Conservation (phyloP, 1,140 invertebrate genomes). For the Heliconius himera region DNA sequence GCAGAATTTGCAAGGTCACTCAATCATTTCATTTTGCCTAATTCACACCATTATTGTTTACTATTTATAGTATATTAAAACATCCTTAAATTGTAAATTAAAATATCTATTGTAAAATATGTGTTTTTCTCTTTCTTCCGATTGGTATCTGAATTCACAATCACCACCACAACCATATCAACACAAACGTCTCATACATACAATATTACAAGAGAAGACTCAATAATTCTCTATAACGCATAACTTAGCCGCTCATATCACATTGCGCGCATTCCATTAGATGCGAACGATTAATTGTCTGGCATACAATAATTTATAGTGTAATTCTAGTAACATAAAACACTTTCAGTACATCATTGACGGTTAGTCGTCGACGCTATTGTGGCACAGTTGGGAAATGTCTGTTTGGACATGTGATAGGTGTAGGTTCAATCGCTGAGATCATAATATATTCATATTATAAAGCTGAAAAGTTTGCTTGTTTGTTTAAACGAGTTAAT, state of each 20-base stretch:
- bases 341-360: slow-evolving; percentile 18
- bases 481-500: too few species aligned
- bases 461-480: too few species aligned
- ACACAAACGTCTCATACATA: neutral
- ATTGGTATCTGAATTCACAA: neutral
- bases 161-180: neutral
- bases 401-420: too few species aligned
- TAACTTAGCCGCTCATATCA: slow-evolving; percentile 26
- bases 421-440: too few species aligned
- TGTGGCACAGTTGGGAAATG: neutral
- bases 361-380: neutral
- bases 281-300: slow-evolving; percentile 28
- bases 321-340: slow-evolving; percentile 26
- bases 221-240: slow-evolving; percentile 20
- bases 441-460: too few species aligned
- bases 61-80: too few species aligned
- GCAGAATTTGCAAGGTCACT: too few species aligned
- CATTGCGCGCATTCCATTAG: slow-evolving; percentile 30
- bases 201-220: slow-evolving; percentile 13
- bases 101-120: too few species aligned
- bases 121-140: too few species aligned
- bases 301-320: slow-evolving; percentile 21
- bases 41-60: too few species aligned
- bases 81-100: too few species aligned
- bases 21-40: too few species aligned